These are phyloP conservation scores for Xylota sylvarum DNA, from an alignment of 2,888 invertebrate species.

Conservation along the genomic window DNA sequence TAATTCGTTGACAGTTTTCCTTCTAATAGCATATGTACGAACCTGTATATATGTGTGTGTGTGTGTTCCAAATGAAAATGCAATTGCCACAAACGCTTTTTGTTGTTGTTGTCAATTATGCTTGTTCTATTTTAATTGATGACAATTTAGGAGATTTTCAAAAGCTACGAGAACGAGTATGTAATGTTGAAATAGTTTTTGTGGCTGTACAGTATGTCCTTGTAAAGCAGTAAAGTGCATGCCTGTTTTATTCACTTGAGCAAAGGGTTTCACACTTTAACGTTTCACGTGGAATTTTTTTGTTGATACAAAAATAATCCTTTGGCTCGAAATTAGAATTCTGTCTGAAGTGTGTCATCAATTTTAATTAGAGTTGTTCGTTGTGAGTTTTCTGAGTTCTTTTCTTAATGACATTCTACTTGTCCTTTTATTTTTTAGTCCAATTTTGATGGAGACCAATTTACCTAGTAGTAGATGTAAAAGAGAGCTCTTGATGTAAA, in stretches of 20 bases:
- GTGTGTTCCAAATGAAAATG: conserved; percentile 35
- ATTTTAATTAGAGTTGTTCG: too few species aligned
- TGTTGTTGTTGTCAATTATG: conserved; percentile 6
- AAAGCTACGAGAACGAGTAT: neutral
- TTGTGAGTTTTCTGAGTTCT: too few species aligned
- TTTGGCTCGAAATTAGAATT: too few species aligned
- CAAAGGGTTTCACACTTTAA: neutral
- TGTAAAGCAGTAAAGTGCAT: neutral
- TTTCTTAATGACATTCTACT: too few species aligned
- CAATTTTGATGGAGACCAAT: too few species aligned
- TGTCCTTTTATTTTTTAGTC: too few species aligned
- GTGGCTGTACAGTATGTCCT: neutral
- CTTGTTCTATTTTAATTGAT: conserved; percentile 24
- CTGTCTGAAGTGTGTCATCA: too few species aligned
- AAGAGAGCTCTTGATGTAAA: too few species aligned
- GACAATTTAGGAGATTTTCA: conserved; percentile 6
- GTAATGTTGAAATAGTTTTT: conserved; percentile 8
- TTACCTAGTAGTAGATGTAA: too few species aligned
- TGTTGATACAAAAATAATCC: neutral
- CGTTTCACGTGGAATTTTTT: neutral
- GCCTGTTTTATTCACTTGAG: neutral
- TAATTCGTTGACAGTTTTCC: conserved; percentile 55
- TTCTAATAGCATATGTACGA: too few species aligned
- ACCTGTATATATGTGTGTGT: neutral
- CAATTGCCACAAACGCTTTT: conserved; percentile 36